A percentile compares a stretch with the other conserved stretches of the same genome.
phyloP scores from a whole-genome alignment of 2,113 vertebrate genomes.

The Isurus oxyrinchus region DNA sequence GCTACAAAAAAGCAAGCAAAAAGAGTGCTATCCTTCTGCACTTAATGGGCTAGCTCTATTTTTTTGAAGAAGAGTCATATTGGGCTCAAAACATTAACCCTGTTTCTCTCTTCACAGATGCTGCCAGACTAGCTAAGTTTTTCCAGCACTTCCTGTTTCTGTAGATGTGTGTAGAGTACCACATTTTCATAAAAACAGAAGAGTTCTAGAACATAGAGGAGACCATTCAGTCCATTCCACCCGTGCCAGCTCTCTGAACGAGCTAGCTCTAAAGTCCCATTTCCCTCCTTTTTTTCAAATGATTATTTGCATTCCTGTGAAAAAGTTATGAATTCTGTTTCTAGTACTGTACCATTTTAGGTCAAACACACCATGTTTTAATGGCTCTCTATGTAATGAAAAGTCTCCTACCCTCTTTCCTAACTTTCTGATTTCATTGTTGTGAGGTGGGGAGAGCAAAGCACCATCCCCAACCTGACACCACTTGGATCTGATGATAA shows the following conservation, averaged over 20 bases:
- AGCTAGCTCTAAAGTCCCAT: neutral
- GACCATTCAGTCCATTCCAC: neutral
- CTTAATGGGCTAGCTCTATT: neutral
- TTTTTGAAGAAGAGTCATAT: neutral
- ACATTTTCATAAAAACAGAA: neutral
- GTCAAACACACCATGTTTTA: too few species aligned
- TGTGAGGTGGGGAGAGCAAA: too few species aligned
- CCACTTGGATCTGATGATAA: too few species aligned
- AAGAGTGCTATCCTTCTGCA: neutral
- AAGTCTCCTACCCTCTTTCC: too few species aligned
- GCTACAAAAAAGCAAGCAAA: neutral
- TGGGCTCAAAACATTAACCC: too few species aligned
- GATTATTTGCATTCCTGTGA: neutral
- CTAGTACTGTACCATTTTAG: too few species aligned
- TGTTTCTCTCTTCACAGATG: too few species aligned
- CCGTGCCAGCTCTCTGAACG: neutral
- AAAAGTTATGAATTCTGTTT: neutral
- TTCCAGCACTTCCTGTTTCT: neutral
- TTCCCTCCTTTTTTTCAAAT: neutral
- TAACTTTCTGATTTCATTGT: too few species aligned
- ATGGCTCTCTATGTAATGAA: too few species aligned
- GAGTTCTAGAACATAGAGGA: neutral
- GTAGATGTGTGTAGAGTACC: neutral
- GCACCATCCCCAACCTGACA: too few species aligned
- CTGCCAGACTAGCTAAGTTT: too few species aligned